Conservation (phyloP, 2,113 vertebrate genomes). For the Charina bottae region DNA sequence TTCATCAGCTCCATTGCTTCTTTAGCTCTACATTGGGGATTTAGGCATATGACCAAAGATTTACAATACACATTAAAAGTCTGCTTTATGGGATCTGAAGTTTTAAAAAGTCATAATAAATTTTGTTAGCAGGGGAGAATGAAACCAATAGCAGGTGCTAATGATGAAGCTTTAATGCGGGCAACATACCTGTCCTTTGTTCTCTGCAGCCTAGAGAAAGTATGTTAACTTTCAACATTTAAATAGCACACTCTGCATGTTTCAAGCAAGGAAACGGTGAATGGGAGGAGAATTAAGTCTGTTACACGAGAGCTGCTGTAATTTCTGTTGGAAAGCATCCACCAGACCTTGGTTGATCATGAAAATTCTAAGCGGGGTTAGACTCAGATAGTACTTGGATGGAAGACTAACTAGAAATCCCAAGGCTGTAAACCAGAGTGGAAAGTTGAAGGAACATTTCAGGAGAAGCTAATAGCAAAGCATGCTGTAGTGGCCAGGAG, state of each 20-base stretch:
- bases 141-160: background rate
- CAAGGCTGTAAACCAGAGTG: background rate
- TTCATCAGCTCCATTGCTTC: constrained; percentile 7
- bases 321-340: background rate
- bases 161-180: constrained; percentile 10
- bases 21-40: background rate
- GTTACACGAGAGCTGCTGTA: background rate
- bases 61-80: background rate
- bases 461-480: background rate
- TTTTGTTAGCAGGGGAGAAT: background rate
- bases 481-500: background rate
- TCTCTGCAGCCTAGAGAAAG: constrained; percentile 8
- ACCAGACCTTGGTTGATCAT: background rate
- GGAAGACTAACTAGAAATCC: background rate
- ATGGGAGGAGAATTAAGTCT: background rate
- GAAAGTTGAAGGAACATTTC: background rate
- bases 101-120: background rate
- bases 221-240: background rate
- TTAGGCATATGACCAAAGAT: constrained; percentile 14
- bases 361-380: background rate
- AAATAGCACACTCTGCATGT: background rate
- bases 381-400: background rate
- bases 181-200: background rate
- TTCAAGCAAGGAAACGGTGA: constrained; percentile 25
- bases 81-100: fast-evolving